Base-by-base conservation (phyloP, 2,797 vertebrate genomes). In the Ambastaia sidthimunki region DNA sequence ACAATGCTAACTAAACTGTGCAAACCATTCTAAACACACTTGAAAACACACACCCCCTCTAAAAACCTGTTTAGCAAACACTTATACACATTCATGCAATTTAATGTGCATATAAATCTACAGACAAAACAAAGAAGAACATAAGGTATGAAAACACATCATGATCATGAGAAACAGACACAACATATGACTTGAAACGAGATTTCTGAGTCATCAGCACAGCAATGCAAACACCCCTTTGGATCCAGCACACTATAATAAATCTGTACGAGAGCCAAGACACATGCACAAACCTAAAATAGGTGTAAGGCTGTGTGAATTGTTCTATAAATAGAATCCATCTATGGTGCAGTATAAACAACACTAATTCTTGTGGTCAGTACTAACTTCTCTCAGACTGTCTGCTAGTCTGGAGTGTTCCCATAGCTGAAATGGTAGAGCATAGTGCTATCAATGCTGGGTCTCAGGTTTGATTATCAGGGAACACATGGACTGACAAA, bases 321-420 rank as follows among this genome's bases (percentile, higher is more conserved):
- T 44, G 31, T 28, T 54, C 76, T 76, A 84, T 62, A 84, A 82
- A 82, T 82, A 84, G 60, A 9, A 55, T 4, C 18, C 50, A 75
- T 83, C 34, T 74, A 21, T 41, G 31, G 55, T 31, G 6, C 21
- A 23, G 71, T 62, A 80, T 70, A 44, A 75, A 79, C 47, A 72
- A 59, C 63, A 47, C 59, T 73, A 73, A 72, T 68, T 70, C 19
- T 34, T 71, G 31, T 41, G 63, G 72, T 73, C 71, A 54, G 66
- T 76, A 71, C 57, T 41, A 63, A 60, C 65, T 71, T 59, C 50
- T 66, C 23, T 41, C 60, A 69, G 60, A 25, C 65, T 44, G 50
- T 70, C 57, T 19, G 10, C 60, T 52, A 50, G 12, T 37, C 15
- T 25, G 75, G 47, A 47, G 59, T 6, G 25, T 13, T 31, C 23